Percentiles rank a stretch among this genome's conserved stretches.
phyloP scores from a whole-genome alignment of 2,113 vertebrate species.

The Sylvietta virens region DNA sequence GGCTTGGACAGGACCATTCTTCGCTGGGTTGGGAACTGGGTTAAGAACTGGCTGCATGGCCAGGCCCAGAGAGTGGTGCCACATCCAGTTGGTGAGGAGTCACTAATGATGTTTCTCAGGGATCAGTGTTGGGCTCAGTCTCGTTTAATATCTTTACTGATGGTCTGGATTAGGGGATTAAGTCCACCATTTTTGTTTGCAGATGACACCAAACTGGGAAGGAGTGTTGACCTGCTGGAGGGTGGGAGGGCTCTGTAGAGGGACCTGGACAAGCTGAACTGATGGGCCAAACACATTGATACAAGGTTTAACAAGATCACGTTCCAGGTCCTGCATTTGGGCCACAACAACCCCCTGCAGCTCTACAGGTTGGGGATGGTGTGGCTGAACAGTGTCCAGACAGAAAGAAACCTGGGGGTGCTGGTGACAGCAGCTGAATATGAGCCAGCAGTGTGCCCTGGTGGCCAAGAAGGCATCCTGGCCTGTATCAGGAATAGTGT shows the following conservation, averaged over 20 bases:
- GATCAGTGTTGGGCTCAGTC: neutral
- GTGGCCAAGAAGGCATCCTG: too few species aligned
- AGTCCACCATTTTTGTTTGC: neutral
- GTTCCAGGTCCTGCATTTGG: neutral
- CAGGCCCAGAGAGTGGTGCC: accelerated
- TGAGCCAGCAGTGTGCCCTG: neutral
- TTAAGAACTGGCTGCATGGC: neutral
- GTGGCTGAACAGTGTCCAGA: neutral
- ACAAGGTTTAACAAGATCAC: neutral
- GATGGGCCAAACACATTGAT: neutral
- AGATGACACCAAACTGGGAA: neutral
- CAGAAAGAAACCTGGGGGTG: neutral
- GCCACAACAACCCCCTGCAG: neutral
- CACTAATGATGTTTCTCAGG: neutral
- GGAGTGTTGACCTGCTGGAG: neutral
- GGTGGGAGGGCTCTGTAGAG: neutral
- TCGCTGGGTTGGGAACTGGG: neutral
- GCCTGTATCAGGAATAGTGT: neutral
- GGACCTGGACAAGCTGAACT: neutral
- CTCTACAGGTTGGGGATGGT: neutral
- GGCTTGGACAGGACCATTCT: neutral
- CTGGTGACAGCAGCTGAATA: neutral
- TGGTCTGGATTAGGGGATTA: neutral
- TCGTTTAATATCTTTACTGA: neutral
- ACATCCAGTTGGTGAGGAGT: neutral